Conservation (phyloP, 2,888 invertebrate genomes). For the Tenthredo amoena region DNA sequence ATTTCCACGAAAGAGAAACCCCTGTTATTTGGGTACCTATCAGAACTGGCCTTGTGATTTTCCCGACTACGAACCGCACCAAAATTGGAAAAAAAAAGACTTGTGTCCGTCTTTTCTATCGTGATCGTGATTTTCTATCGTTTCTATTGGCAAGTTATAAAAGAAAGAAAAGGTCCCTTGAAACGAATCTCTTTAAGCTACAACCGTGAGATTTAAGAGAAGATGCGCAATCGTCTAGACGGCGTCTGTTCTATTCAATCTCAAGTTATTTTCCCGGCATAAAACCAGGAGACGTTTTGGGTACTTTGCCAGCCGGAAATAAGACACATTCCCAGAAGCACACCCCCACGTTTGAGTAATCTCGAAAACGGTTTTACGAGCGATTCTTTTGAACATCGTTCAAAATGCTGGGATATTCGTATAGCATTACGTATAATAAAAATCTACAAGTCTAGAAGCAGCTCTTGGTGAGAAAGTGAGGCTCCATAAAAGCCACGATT, state of each 20-base stretch:
- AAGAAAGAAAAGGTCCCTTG: neutral
- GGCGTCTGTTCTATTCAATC: slow-evolving; percentile 47
- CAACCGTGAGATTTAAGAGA: neutral
- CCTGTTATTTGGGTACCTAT: neutral
- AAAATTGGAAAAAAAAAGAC: neutral
- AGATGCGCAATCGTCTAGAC: slow-evolving; percentile 33
- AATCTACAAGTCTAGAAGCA: neutral
- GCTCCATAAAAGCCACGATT: neutral
- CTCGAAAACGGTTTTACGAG: slow-evolving; percentile 23
- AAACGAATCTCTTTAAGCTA: neutral
- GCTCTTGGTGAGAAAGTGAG: neutral
- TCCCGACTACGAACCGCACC: neutral
- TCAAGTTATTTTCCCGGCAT: slow-evolving; percentile 33
- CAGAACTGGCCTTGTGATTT: neutral
- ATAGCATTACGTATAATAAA: neutral
- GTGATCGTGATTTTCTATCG: neutral
- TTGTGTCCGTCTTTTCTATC: neutral
- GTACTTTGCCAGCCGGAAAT: slow-evolving; percentile 47
- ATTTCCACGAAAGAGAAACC: neutral
- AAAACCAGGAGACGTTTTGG: slow-evolving; percentile 44
- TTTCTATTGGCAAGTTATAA: neutral
- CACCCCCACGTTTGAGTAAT: slow-evolving; percentile 13
- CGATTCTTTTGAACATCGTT: slow-evolving; percentile 29
- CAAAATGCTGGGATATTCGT: neutral
- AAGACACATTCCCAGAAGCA: slow-evolving; percentile 15